A percentile compares a stretch with the other conserved stretches of the same genome.
These are phyloP conservation scores for Montipora cactus DNA, from an alignment of 64 coral and sea anemone genomes.

Conservation along the genomic window DNA sequence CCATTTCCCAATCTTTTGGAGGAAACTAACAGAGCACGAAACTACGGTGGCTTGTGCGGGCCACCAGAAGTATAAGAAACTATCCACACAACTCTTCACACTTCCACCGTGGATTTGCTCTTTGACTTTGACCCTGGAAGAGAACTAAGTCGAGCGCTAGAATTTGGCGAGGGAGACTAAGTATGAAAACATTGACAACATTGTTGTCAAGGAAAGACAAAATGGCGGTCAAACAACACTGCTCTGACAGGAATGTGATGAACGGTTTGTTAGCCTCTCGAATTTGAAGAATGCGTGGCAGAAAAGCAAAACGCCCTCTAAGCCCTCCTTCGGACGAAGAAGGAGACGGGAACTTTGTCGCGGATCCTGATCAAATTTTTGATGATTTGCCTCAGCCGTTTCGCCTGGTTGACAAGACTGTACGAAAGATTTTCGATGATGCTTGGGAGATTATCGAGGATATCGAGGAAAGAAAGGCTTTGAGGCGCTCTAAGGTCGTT, in stretches of 20 bases:
- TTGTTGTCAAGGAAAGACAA: slow-evolving; percentile 82
- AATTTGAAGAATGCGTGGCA: slow-evolving; percentile 63
- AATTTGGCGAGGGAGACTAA: no score
- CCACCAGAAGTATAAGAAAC: no score
- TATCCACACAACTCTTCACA: no score
- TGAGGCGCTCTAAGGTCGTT: slow-evolving; percentile 72
- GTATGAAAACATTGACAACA: no score
- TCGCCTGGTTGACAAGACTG: slow-evolving; percentile 83
- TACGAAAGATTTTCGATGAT: slow-evolving; percentile 81
- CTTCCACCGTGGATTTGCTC: no score
- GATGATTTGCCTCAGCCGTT: slow-evolving; percentile 87
- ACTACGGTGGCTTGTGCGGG: background rate
- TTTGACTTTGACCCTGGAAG: no score
- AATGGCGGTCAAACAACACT: slow-evolving; percentile 92
- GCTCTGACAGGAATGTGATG: background rate
- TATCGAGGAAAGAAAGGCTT: slow-evolving; percentile 71
- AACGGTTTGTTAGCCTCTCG: background rate
- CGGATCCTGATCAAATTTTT: slow-evolving; percentile 88
- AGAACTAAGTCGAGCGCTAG: no score
- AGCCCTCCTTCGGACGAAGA: slow-evolving; percentile 78
- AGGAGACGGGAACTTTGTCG: slow-evolving; percentile 68
- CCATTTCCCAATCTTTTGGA: slow-evolving; percentile 20
- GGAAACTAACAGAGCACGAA: background rate
- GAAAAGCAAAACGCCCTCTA: slow-evolving; percentile 59
- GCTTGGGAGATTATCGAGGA: slow-evolving; percentile 87